A percentile compares a stretch with the other conserved stretches of the same genome.
These are phyloP conservation scores for Halcyon leucocephala DNA, from an alignment of 2,797 vertebrate species.

Conservation along the genomic window DNA sequence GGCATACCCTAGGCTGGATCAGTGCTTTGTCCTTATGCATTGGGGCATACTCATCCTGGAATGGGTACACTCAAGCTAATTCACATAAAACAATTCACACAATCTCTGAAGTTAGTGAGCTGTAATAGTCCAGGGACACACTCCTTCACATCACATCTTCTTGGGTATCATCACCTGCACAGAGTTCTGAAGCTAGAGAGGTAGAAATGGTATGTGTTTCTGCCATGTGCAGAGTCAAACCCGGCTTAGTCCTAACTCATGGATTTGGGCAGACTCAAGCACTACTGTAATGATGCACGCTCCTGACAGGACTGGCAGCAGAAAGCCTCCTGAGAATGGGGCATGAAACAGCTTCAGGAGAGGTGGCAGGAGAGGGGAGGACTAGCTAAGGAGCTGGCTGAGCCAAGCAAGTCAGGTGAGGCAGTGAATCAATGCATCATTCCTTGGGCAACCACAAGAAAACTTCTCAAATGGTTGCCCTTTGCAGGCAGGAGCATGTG, in stretches of 20 bases:
- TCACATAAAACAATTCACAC: not conserved
- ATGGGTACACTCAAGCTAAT: not conserved
- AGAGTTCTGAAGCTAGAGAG: not conserved
- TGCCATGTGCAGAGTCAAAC: not conserved
- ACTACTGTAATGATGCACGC: not conserved
- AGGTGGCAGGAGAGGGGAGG: not conserved
- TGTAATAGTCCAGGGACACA: not conserved
- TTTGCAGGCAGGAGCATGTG: not conserved
- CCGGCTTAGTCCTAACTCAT: not conserved
- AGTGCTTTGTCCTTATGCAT: fast-evolving
- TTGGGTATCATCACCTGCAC: not conserved
- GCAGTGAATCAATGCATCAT: not conserved
- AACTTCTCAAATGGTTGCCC: not conserved
- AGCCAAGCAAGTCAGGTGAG: not conserved
- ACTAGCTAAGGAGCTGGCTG: not conserved
- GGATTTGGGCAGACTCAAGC: not conserved
- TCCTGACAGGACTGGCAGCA: not conserved
- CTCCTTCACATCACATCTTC: not conserved
- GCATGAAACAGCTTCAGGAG: not conserved
- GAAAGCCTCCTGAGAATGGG: not conserved
- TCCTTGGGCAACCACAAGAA: not conserved
- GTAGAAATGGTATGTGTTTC: not conserved
- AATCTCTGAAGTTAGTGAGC: not conserved
- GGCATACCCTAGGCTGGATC: not conserved
- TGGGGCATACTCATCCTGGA: not conserved